Percentiles rank a stretch among this genome's conserved stretches.
These are phyloP conservation scores for Tylochromis polylepis DNA, from an alignment of 2,113 vertebrate genomes.

Conservation along the genomic window DNA sequence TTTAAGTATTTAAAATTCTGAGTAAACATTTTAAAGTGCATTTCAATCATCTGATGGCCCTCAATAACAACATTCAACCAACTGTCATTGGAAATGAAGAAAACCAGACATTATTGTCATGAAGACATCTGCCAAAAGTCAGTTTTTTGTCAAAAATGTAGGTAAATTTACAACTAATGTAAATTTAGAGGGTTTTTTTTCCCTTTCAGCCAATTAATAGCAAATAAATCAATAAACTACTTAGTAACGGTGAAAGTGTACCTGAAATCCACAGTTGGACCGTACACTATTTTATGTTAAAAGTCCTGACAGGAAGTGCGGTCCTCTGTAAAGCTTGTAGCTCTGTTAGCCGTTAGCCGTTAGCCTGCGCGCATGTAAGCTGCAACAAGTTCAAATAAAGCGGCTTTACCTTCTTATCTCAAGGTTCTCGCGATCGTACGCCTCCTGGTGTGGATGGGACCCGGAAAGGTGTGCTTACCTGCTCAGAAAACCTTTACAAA, in stretches of 20 bases:
- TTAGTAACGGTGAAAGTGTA: background rate
- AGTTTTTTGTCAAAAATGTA: background rate
- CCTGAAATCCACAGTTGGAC: background rate
- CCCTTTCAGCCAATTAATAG: background rate
- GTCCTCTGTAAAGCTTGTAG: background rate
- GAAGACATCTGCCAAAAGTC: background rate
- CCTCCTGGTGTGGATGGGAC: background rate
- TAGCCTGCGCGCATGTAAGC: conserved; percentile 9
- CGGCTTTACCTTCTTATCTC: conserved; percentile 7
- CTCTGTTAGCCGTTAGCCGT: conserved; percentile 41
- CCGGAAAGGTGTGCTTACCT: background rate
- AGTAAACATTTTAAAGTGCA: background rate
- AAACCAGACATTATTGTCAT: background rate
- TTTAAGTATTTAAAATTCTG: background rate
- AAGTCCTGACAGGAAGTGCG: background rate
- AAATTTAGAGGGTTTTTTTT: background rate
- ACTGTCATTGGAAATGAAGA: background rate
- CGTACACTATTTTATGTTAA: conserved; percentile 7
- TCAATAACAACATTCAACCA: background rate
- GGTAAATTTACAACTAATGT: background rate
- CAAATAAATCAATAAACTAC: background rate
- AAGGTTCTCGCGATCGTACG: background rate
- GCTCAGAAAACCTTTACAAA: background rate
- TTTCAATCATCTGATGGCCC: background rate
- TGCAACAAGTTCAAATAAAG: background rate